Percentiles rank a stretch among this genome's conserved stretches.
Evolutionary conservation across 2,888 invertebrate species (phyloP).

Genomic region (Agonopterix subpropinquella): DNA sequence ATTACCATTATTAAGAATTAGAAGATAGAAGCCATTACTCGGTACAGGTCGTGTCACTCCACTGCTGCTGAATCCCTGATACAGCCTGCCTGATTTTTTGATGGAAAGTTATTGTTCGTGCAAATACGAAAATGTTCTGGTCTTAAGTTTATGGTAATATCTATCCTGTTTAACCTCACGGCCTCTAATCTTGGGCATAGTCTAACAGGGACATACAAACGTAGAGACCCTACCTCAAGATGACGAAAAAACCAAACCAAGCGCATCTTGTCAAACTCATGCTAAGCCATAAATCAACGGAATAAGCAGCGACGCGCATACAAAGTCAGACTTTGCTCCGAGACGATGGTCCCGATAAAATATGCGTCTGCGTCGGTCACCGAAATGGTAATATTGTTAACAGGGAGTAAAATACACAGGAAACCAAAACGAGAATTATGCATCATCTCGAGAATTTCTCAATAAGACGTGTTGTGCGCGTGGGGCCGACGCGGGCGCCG

Average conservation of each 20-base stretch:
- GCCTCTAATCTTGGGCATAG: too few species aligned
- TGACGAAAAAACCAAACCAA: not conserved
- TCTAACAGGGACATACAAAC: too few species aligned
- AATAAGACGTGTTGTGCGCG: constrained; percentile 65
- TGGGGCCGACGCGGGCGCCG: constrained; percentile 67
- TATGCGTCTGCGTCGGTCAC: constrained; percentile 63
- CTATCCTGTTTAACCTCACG: too few species aligned
- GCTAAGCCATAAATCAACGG: constrained; percentile 47
- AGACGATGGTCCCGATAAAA: constrained; percentile 45
- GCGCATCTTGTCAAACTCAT: constrained; percentile 17
- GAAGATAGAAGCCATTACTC: too few species aligned
- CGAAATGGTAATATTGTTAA: constrained; percentile 72
- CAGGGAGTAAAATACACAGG: constrained; percentile 65
- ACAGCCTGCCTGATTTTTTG: too few species aligned
- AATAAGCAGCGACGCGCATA: constrained; percentile 30
- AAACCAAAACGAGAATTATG: constrained; percentile 67
- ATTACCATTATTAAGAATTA: too few species aligned
- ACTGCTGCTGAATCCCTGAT: too few species aligned
- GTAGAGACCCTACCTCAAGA: not conserved
- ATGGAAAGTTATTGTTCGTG: too few species aligned
- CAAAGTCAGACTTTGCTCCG: constrained; percentile 21
- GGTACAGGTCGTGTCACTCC: too few species aligned
- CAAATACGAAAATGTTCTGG: too few species aligned
- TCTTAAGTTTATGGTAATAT: too few species aligned
- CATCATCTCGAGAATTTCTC: constrained; percentile 72